Conservation (phyloP, 2,797 vertebrate genomes). For the Danio choprae region DNA sequence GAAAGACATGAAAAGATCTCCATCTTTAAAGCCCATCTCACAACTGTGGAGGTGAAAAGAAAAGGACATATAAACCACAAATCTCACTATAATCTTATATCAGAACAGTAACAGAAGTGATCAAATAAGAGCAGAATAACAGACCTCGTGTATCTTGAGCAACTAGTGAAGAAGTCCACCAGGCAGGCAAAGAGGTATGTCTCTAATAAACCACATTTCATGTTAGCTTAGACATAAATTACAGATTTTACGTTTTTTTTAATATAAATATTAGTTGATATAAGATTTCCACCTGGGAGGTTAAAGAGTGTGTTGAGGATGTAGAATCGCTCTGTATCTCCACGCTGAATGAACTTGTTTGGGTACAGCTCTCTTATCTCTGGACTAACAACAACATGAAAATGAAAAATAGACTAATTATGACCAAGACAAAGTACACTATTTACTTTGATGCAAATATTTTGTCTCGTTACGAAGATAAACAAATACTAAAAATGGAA, state of each 20-base stretch:
- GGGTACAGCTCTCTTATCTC: conserved; percentile 95
- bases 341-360: conserved; percentile 97
- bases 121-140: conserved; percentile 36
- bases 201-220: conserved; percentile 76
- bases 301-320: conserved; percentile 98
- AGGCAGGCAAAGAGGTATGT: conserved; percentile 95
- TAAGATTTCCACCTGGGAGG: conserved; percentile 85
- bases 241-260: neutral
- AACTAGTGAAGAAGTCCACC: conserved; percentile 95
- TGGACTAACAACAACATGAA: conserved; percentile 76
- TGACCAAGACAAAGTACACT: neutral
- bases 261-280: neutral
- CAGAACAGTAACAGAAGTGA: neutral
- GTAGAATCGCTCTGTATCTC: conserved; percentile 96
- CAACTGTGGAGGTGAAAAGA: conserved; percentile 74
- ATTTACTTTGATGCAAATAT: neutral
- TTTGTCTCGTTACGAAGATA: neutral
- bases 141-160: conserved; percentile 90
- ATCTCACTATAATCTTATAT: neutral
- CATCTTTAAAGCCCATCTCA: conserved; percentile 94
- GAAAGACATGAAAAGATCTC: conserved; percentile 97
- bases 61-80: neutral
- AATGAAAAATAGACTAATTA: neutral
- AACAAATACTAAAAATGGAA: neutral
- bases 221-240: neutral